Percentiles rank a stretch among this genome's conserved stretches.
Conservation (phyloP, 2,797 vertebrate genomes). For the Poeciliopsis gracilis region DNA sequence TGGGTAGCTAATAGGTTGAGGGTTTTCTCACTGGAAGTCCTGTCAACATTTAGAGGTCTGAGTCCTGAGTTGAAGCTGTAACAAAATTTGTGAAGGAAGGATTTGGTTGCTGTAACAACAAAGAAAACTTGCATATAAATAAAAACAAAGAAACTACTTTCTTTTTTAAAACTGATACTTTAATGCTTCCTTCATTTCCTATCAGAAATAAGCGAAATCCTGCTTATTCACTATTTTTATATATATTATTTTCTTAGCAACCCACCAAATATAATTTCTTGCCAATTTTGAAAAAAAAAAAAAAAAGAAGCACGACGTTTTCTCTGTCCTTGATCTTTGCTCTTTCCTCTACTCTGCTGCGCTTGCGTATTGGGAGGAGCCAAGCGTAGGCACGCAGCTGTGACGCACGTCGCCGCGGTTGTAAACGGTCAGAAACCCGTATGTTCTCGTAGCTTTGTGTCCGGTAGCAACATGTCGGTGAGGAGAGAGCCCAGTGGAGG, state of each 20-base stretch:
- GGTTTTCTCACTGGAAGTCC: neutral
- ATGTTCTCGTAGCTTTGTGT: slow-evolving; percentile 48
- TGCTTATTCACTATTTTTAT: neutral
- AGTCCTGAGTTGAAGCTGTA: neutral
- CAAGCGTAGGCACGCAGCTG: neutral
- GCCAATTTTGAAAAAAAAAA: neutral
- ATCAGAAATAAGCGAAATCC: neutral
- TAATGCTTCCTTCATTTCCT: neutral
- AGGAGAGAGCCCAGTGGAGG: slow-evolving; percentile 58
- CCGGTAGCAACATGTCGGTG: slow-evolving; percentile 68
- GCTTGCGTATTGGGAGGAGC: slow-evolving; percentile 15
- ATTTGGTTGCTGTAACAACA: neutral
- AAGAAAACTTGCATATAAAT: neutral
- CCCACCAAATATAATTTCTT: neutral
- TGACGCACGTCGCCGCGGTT: slow-evolving; percentile 52
- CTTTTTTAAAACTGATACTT: neutral
- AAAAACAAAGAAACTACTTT: neutral
- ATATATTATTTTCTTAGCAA: neutral
- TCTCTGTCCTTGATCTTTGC: neutral
- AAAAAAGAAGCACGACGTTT: neutral
- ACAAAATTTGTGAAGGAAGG: neutral
- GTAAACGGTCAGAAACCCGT: slow-evolving; percentile 48
- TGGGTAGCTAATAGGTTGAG: neutral
- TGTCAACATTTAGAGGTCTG: neutral
- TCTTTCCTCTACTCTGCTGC: neutral